Evolutionary conservation across 2,113 vertebrate species (phyloP).

Genomic region (Mohoua ochrocephala): DNA sequence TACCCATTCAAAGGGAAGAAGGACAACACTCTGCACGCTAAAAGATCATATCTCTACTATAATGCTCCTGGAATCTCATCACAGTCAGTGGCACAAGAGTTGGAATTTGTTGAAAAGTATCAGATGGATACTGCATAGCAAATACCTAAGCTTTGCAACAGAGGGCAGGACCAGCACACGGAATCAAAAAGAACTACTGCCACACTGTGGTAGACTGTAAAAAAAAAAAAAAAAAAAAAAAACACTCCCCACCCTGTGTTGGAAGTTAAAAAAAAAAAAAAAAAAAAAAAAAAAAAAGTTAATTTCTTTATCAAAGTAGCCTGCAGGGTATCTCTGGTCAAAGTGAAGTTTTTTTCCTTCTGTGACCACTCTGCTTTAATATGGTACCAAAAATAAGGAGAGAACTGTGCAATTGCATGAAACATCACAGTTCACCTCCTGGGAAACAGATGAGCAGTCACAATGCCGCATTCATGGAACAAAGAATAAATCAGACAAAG

Average conservation of each 20-base stretch:
- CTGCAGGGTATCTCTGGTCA: not conserved
- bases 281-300: not conserved
- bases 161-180: not conserved
- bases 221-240: not conserved
- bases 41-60: not conserved
- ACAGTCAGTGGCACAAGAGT: not conserved
- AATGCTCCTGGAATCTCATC: not conserved
- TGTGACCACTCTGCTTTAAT: not conserved
- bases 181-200: not conserved
- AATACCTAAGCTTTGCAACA: not conserved
- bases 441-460: not conserved
- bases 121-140: not conserved
- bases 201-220: not conserved
- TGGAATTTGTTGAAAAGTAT: not conserved
- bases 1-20: not conserved
- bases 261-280: too few relatives aligned
- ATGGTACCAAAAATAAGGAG: not conserved
- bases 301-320: not conserved
- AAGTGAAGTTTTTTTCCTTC: not conserved
- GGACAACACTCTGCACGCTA: not conserved
- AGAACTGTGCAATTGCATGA: not conserved
- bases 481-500: not conserved
- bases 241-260: too few relatives aligned
- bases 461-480: rapidly evolving
- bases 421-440: not conserved